These are phyloP conservation scores for Copidosoma floridanum DNA, from an alignment of 1,140 invertebrate species.

Conservation along the genomic window DNA sequence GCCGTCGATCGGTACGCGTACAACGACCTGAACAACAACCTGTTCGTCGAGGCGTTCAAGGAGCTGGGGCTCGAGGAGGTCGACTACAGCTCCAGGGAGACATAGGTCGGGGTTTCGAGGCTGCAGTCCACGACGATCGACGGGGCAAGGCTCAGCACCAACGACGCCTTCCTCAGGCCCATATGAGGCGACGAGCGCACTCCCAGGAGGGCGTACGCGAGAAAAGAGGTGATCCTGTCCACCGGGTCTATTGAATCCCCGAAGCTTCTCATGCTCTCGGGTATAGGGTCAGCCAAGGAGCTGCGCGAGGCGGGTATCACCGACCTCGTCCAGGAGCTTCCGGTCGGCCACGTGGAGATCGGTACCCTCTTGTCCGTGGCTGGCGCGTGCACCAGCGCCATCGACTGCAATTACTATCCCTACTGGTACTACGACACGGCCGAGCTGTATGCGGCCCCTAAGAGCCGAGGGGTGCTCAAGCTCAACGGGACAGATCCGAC, in stretches of 20 bases:
- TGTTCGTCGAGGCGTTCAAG: slow-evolving; percentile 5
- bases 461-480: slow-evolving; percentile 68
- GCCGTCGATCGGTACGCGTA: neutral
- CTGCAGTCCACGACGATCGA: slow-evolving; percentile 58
- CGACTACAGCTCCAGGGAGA: neutral
- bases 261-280: slow-evolving; percentile 71
- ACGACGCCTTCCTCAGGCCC: slow-evolving; percentile 68
- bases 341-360: slow-evolving; percentile 53
- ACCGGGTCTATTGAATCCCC: slow-evolving; percentile 72
- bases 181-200: slow-evolving; percentile 60
- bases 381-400: neutral
- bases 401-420: neutral
- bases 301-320: slow-evolving; percentile 50
- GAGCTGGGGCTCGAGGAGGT: slow-evolving; percentile 6
- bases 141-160: slow-evolving; percentile 67
- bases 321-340: slow-evolving; percentile 51
- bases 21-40: neutral
- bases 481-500: slow-evolving; percentile 68
- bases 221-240: slow-evolving; percentile 66
- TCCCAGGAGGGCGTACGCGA: neutral
- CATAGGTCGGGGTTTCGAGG: slow-evolving; percentile 58
- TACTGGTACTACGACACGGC: neutral
- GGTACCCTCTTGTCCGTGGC: slow-evolving; percentile 23
- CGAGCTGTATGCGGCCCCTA: slow-evolving; percentile 61
- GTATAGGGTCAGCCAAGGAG: slow-evolving; percentile 62